Percentiles rank a stretch among this genome's conserved stretches.
phyloP scores from a whole-genome alignment of 2,113 vertebrate genomes.

The Platycercus adscitus region DNA sequence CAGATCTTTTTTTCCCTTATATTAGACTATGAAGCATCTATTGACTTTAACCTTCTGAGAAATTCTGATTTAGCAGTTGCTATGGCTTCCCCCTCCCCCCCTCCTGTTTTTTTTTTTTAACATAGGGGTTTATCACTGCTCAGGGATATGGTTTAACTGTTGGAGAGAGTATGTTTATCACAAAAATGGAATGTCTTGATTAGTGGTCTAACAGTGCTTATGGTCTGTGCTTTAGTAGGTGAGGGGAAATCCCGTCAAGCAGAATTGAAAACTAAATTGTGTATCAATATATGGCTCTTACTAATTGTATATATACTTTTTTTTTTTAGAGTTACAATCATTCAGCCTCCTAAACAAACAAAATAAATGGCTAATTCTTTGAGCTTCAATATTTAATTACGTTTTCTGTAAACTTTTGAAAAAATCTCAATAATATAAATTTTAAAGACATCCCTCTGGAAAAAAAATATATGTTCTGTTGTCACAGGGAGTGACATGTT shows the following conservation, averaged over 20 bases:
- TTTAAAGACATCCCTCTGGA: background rate
- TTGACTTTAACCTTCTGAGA: background rate
- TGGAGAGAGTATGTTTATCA: background rate
- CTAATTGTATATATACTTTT: background rate
- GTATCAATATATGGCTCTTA: background rate
- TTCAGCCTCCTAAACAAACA: background rate
- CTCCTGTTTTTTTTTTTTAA: background rate
- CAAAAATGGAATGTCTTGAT: background rate
- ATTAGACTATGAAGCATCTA: background rate
- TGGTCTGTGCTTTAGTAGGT: background rate
- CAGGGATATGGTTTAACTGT: background rate
- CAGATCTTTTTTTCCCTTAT: background rate
- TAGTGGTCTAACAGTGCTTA: background rate
- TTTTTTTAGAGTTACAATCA: background rate
- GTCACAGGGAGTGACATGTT: constrained; percentile 14
- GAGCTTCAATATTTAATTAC: constrained; percentile 6
- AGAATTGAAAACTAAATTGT: background rate
- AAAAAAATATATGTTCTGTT: background rate
- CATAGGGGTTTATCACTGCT: background rate
- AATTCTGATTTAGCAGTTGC: background rate
- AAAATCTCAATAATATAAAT: background rate
- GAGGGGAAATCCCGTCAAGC: background rate
- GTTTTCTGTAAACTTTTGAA: background rate
- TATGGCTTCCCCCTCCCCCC: too few relatives aligned
- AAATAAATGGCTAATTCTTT: background rate